These are phyloP conservation scores for Chymomyza procnemis DNA, from an alignment of 2,888 invertebrate species.

Conservation along the genomic window DNA sequence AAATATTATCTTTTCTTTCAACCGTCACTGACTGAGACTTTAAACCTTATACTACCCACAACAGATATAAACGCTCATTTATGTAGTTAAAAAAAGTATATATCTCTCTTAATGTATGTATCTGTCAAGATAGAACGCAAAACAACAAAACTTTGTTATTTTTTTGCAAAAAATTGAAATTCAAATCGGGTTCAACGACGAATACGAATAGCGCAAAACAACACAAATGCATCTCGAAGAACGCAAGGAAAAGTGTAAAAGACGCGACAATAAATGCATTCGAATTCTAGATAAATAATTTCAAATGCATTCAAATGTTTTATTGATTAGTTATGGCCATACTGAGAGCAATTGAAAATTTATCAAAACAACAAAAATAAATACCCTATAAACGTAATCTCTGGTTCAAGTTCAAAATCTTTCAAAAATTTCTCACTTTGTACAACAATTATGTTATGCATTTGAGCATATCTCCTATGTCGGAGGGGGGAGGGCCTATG, in stretches of 20 bases:
- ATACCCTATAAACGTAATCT: background rate
- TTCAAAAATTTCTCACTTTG: background rate
- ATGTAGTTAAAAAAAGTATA: too few relatives aligned
- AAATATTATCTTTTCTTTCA: too few relatives aligned
- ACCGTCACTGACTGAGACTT: too few relatives aligned
- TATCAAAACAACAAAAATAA: background rate
- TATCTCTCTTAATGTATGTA: slow-evolving; percentile 1
- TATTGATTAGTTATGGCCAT: slow-evolving; percentile 53
- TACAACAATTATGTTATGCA: background rate
- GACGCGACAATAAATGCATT: background rate
- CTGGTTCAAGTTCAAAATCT: background rate
- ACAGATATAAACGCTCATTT: too few relatives aligned
- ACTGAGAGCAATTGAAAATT: background rate
- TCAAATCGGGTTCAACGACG: slow-evolving; percentile 53
- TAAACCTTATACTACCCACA: background rate
- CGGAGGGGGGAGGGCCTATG: too few relatives aligned
- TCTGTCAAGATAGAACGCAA: slow-evolving; percentile 61
- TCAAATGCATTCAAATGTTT: slow-evolving; percentile 64
- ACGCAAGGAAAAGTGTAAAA: background rate
- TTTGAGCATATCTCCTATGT: background rate
- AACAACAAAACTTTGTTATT: slow-evolving; percentile 38
- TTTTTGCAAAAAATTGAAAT: slow-evolving; percentile 57
- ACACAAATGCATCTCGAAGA: background rate
- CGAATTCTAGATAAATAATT: slow-evolving; percentile 35
- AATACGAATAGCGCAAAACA: background rate